phyloP scores from a whole-genome alignment of 2,888 invertebrate genomes.

The Rotaria sp. region DNA sequence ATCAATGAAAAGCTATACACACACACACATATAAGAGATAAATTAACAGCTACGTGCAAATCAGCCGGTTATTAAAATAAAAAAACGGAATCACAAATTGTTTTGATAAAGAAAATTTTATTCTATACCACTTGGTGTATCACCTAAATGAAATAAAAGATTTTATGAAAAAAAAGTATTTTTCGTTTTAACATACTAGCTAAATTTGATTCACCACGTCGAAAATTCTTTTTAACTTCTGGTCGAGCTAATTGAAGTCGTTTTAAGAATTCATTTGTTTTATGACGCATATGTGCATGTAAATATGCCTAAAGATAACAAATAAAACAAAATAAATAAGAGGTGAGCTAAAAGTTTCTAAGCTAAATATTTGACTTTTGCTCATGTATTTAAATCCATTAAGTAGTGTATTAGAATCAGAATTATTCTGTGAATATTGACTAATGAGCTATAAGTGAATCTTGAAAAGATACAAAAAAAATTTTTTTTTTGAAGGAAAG shows the following conservation, averaged over 20 bases:
- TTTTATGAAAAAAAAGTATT: not conserved
- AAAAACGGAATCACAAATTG: not conserved
- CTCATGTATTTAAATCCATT: no score
- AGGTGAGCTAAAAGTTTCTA: no score
- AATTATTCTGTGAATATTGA: no score
- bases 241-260: conserved; percentile 94
- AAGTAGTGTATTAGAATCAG: no score
- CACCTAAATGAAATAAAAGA: not conserved
- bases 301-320: conserved; percentile 70
- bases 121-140: not conserved
- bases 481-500: no score
- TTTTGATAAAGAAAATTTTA: not conserved
- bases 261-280: conserved; percentile 95
- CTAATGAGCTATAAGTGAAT: no score
- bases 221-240: conserved; percentile 25
- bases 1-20: not conserved
- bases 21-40: not conserved
- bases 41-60: not conserved
- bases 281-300: conserved; percentile 97
- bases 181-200: not conserved
- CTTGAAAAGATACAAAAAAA: no score
- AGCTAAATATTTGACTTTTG: no score
- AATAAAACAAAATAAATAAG: not conserved
- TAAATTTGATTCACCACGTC: not conserved
- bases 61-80: not conserved